A percentile compares a stretch with the other conserved stretches of the same genome.
These are phyloP conservation scores for Diloba caeruleocephala DNA, from an alignment of 2,888 invertebrate genomes.

Conservation along the genomic window DNA sequence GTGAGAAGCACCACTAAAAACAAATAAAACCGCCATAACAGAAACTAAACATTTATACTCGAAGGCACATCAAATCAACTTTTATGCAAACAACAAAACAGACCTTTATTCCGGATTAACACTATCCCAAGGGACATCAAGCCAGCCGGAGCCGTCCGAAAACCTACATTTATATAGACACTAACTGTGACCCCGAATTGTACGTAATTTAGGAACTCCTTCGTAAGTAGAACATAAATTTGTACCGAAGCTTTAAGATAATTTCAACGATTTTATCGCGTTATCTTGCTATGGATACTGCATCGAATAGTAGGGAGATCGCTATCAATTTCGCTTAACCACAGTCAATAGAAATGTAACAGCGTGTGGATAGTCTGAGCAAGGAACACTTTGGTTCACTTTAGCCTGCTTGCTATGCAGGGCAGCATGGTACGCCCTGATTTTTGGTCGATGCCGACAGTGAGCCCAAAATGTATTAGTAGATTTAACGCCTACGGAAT, in stretches of 20 bases:
- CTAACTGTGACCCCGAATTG: conserved; percentile 42
- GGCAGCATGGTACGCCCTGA: conserved; percentile 77
- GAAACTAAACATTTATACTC: conserved; percentile 1
- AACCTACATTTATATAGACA: conserved; percentile 46
- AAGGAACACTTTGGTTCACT: conserved; percentile 25
- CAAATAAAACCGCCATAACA: no score
- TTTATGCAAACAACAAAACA: conserved; percentile 30
- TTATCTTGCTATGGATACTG: conserved; percentile 16
- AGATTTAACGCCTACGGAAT: conserved; percentile 82
- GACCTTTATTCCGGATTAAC: conserved; percentile 45
- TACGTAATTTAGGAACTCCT: conserved; percentile 38
- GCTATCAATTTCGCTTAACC: conserved; percentile 27
- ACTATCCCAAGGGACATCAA: conserved; percentile 39
- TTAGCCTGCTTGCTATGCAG: conserved; percentile 83
- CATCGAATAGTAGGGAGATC: conserved; percentile 41
- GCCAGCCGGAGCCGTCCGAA: conserved; percentile 36
- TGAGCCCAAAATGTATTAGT: conserved; percentile 85
- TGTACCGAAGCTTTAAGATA: conserved; percentile 12
- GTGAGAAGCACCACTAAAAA: no score
- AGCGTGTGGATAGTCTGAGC: conserved; percentile 28
- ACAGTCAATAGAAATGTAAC: conserved; percentile 45
- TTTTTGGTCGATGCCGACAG: conserved; percentile 85
- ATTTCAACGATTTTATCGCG: conserved; percentile 14
- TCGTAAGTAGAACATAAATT: conserved; percentile 10
- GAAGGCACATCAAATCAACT: conserved; percentile 28